Evolutionary conservation across 2,797 vertebrate genomes (phyloP), one percentile per base, ranked within the genome.

Genomic region (Macropus fuliginosus): DNA sequence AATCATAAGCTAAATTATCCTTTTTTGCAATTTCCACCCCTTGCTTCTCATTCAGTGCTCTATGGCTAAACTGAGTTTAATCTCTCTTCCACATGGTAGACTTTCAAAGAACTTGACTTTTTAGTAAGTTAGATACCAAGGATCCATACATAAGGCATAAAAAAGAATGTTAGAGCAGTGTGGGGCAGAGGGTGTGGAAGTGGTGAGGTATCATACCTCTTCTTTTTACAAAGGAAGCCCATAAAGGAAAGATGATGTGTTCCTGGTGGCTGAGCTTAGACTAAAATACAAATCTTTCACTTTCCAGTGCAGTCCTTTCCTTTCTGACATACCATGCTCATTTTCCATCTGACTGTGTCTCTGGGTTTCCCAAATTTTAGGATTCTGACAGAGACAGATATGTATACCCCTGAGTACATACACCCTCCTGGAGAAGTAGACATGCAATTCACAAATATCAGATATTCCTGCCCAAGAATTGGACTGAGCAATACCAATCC

Each of bases 401-500:
- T 16, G 54, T 54, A 21, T 57, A 93, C 52, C 1, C 29, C 56
- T 62, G 31, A n/a, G 11, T 27, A 57, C 5, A 91, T 0, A 90
- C 46, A 11, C 40, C 4, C 91, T 93, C 92, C 29, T 55, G 54
- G 66, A 90, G 1, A 93, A 92, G 34, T 4, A 0, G 55, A 9
- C 9, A 93, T 10, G 59, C 31, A 40, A 4, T 29, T 18, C 52
- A 24, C 1, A 0, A 21, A 50, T 24, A 92, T 92, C 66, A 94
- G 57, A 9, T 95, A 94, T 46, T 59, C 52, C 57, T 27, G 91
- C 57, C 87, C 57, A 96, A 28, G 54, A 29, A 55, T 0, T 0
- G 93, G 74, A 24, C 66, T 91, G 50, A 96, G 34, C 54, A 90
- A 54, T 13, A 9, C 29, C 50, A 55, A 29, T 93, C 95, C 91